phyloP scores from a whole-genome alignment of 2,797 vertebrate species.

The Micromesistius poutassou region DNA sequence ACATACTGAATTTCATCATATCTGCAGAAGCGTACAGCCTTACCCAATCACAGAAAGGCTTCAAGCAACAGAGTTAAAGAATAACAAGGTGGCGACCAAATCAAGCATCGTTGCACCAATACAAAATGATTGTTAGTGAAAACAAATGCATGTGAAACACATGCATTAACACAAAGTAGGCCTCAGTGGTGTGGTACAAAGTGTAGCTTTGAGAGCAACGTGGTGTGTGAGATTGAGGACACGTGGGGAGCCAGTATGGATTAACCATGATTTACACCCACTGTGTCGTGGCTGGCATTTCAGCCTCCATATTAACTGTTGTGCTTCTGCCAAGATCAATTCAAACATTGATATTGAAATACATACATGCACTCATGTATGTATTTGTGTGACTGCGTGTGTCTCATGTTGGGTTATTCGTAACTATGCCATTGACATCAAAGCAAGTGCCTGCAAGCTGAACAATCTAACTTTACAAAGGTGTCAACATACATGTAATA shows the following conservation, averaged over 20 bases:
- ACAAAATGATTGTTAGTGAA: not conserved
- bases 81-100: not conserved
- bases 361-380: not conserved
- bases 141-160: not conserved
- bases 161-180: not conserved
- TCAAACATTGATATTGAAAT: not conserved
- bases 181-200: not conserved
- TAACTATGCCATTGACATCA: conserved; percentile 26
- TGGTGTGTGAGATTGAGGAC: conserved; percentile 24
- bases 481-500: conserved; percentile 53
- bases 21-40: not conserved
- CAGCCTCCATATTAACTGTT: conserved; percentile 13
- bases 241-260: conserved; percentile 24
- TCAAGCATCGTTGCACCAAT: not conserved
- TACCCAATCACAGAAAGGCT: not conserved
- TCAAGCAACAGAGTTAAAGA: not conserved
- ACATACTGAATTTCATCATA: not conserved
- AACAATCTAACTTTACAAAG: conserved; percentile 27
- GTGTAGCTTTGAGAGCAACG: conserved; percentile 3
- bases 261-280: conserved; percentile 26
- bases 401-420: conserved; percentile 12
- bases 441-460: conserved; percentile 32
- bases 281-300: conserved; percentile 21
- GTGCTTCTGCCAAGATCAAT: conserved; percentile 17
- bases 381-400: conserved; percentile 3